Percentiles rank a stretch among this genome's conserved stretches.
Conservation (phyloP, 2,113 vertebrate genomes). For the Acanthisitta chloris region DNA sequence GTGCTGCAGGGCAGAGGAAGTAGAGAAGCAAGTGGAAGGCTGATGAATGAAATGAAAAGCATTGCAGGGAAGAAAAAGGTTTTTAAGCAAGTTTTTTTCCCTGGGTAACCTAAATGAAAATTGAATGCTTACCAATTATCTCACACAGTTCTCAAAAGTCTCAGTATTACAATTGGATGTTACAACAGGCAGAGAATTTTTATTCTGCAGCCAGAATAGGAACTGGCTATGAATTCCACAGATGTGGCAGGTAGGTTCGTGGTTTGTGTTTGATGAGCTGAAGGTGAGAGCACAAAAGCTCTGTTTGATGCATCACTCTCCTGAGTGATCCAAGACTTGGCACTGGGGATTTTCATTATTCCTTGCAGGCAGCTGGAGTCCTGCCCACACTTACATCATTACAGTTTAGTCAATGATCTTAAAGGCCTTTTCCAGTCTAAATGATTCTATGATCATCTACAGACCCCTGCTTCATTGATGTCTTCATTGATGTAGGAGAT, state of each 20-base stretch:
- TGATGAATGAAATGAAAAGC: neutral
- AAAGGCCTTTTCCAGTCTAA: neutral
- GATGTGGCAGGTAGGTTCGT: neutral
- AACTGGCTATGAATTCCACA: neutral
- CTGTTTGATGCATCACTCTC: neutral
- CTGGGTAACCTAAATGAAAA: neutral
- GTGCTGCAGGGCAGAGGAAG: neutral
- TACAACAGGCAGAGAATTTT: neutral
- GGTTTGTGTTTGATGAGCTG: neutral
- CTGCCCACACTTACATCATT: neutral
- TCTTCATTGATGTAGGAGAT: neutral
- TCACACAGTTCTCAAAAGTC: neutral
- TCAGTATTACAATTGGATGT: neutral
- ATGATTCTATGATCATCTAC: neutral
- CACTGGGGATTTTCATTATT: neutral
- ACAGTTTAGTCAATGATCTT: neutral
- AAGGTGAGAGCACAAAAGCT: neutral
- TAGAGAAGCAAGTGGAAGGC: neutral
- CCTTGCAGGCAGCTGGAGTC: neutral
- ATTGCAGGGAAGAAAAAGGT: fast-evolving
- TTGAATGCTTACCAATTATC: neutral
- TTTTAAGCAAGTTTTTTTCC: neutral
- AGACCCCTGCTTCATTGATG: neutral
- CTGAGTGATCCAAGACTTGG: neutral
- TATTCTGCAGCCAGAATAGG: neutral